These are phyloP conservation scores for Sebastes alutus DNA, from an alignment of 2,797 vertebrate species.

Conservation along the genomic window DNA sequence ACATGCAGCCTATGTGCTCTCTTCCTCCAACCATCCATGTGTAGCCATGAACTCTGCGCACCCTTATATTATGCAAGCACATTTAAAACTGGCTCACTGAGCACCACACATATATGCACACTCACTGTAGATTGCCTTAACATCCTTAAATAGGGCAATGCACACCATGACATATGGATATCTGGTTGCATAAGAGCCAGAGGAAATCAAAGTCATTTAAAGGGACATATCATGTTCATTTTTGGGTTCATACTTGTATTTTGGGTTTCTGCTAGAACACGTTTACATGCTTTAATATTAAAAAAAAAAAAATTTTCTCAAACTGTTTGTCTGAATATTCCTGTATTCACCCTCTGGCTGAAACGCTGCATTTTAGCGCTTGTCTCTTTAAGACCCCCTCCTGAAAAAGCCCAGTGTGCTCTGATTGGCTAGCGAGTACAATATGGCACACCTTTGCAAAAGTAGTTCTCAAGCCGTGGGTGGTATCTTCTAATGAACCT, in stretches of 20 bases:
- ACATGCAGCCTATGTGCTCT: neutral
- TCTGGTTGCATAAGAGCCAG: neutral
- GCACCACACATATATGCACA: slow-evolving; percentile 13
- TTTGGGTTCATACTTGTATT: neutral
- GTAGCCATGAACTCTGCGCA: neutral
- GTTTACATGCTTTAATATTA: too few relatives aligned
- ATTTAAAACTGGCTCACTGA: slow-evolving; percentile 21
- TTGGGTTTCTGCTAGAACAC: neutral
- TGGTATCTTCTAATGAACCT: too few relatives aligned
- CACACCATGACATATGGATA: neutral
- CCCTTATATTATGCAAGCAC: slow-evolving; percentile 19
- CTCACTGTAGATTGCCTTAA: neutral
- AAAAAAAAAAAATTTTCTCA: too few relatives aligned
- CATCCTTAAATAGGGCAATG: neutral
- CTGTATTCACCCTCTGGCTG: too few relatives aligned
- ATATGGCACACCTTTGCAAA: too few relatives aligned
- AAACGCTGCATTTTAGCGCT: too few relatives aligned
- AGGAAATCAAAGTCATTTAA: neutral
- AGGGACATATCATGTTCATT: neutral
- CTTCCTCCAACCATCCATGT: neutral
- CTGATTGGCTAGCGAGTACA: too few relatives aligned
- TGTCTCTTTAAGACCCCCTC: too few relatives aligned
- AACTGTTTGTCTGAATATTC: too few relatives aligned
- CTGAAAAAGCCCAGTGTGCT: too few relatives aligned
- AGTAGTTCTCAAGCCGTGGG: too few relatives aligned